These are phyloP conservation scores for Eustalomyia histrio DNA, from an alignment of 2,888 invertebrate genomes.

Conservation along the genomic window DNA sequence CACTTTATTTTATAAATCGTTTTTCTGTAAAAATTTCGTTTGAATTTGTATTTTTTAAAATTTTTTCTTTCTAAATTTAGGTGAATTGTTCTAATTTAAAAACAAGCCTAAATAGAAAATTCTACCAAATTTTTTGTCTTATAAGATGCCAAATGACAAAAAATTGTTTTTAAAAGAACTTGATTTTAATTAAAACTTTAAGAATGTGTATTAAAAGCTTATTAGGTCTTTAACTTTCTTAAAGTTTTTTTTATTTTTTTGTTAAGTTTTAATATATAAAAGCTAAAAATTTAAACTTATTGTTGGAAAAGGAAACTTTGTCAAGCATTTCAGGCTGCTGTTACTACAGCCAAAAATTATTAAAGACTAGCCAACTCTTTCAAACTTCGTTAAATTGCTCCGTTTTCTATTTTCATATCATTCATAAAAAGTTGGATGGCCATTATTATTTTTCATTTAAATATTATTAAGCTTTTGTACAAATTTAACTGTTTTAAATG, in stretches of 20 bases:
- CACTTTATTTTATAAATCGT: slow-evolving; percentile 41
- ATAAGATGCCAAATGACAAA: slow-evolving; percentile 48
- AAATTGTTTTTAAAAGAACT: slow-evolving; percentile 31
- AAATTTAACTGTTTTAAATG: too few species aligned
- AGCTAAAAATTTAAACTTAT: too few species aligned
- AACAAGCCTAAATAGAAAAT: slow-evolving; percentile 77
- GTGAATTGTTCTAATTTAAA: slow-evolving; percentile 78
- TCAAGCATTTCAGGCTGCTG: too few species aligned
- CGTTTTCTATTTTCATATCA: too few species aligned
- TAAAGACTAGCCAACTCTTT: too few species aligned
- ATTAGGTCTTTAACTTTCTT: slow-evolving; percentile 2
- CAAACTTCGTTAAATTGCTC: too few species aligned
- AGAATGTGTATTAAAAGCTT: background rate
- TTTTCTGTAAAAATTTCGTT: slow-evolving; percentile 47
- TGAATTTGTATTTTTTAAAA: background rate
- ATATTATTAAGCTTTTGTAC: too few species aligned
- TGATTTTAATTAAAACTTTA: background rate
- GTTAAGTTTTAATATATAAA: too few species aligned
- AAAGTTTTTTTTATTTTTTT: background rate
- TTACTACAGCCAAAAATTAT: too few species aligned
- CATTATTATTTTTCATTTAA: too few species aligned
- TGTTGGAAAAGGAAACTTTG: too few species aligned
- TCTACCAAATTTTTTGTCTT: slow-evolving; percentile 66
- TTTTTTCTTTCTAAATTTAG: slow-evolving; percentile 41
- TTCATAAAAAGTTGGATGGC: too few species aligned